Conservation (phyloP, 2,797 vertebrate species). For the Rhodeus uyekii region DNA sequence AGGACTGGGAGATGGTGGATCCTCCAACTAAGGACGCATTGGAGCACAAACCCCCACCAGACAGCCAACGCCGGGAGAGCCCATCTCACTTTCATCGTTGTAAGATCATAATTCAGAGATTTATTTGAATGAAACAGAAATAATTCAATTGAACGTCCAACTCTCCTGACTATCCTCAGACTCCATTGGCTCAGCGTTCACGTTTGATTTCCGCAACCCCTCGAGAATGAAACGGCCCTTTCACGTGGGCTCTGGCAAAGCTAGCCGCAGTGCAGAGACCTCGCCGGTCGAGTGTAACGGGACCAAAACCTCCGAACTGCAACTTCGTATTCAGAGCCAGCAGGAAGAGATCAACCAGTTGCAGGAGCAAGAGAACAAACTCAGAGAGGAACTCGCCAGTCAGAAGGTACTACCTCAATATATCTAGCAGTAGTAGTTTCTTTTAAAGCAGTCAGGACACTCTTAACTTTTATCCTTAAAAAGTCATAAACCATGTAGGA, state of each 20-base stretch:
- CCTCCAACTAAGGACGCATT: constrained; percentile 83
- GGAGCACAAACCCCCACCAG: constrained; percentile 79
- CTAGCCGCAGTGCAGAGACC: constrained; percentile 70
- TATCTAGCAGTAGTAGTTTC: too few species aligned
- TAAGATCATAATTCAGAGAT: constrained; percentile 4
- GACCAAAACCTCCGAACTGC: constrained; percentile 75
- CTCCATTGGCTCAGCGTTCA: constrained; percentile 83
- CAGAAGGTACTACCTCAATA: constrained; percentile 82
- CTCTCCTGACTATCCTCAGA: constrained; percentile 60
- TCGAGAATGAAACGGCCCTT: constrained; percentile 78
- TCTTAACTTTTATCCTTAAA: not conserved
- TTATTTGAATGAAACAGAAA: not conserved
- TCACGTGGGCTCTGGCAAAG: constrained; percentile 74
- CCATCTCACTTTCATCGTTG: constrained; percentile 72
- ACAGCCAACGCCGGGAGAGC: constrained; percentile 71
- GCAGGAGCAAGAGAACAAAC: constrained; percentile 81
- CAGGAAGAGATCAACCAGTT: constrained; percentile 83
- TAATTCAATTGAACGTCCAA: not conserved
- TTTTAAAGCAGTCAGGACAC: not conserved
- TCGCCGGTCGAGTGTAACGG: constrained; percentile 76
- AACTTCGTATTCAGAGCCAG: constrained; percentile 83
- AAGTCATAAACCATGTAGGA: too few species aligned
- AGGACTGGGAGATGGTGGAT: constrained; percentile 96
- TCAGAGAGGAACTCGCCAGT: constrained; percentile 85
- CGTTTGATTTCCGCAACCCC: constrained; percentile 86